These are phyloP conservation scores for Coregonus clupeaformis DNA, from an alignment of 2,113 vertebrate genomes.

Conservation along the genomic window DNA sequence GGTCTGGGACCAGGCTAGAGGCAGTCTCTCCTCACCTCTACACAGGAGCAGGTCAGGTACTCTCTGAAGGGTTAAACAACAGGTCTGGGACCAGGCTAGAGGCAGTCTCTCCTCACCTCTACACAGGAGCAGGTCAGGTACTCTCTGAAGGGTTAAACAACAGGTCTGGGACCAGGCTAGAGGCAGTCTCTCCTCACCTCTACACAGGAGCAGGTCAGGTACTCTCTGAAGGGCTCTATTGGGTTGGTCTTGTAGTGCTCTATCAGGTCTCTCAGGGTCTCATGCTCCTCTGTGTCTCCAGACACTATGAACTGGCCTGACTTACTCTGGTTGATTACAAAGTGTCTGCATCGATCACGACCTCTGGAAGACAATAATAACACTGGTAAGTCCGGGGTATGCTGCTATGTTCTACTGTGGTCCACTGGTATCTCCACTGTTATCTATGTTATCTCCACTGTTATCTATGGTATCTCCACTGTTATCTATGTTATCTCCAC, in stretches of 20 bases:
- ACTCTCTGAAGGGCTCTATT: slow-evolving; percentile 83
- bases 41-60: no score
- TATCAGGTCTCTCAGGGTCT: slow-evolving; percentile 73
- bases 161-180: background rate
- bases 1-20: background rate
- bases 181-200: slow-evolving; percentile 64
- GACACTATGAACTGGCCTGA: slow-evolving; percentile 74
- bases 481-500: no score
- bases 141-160: background rate
- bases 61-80: no score
- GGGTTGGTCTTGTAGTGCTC: slow-evolving; percentile 72
- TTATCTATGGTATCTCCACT: no score
- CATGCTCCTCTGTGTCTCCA: slow-evolving; percentile 71
- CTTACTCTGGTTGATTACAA: slow-evolving; percentile 78
- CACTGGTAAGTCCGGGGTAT: background rate
- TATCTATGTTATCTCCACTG: background rate
- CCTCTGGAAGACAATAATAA: slow-evolving; percentile 71
- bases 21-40: no score
- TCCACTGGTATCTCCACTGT: background rate
- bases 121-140: no score
- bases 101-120: no score
- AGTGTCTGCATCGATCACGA: slow-evolving; percentile 81
- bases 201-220: slow-evolving; percentile 71
- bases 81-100: no score
- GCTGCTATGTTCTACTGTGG: background rate